These are phyloP conservation scores for Crambe crambe DNA, from an alignment of 37 sponge, comb jelly and placozoan species.

Conservation along the genomic window DNA sequence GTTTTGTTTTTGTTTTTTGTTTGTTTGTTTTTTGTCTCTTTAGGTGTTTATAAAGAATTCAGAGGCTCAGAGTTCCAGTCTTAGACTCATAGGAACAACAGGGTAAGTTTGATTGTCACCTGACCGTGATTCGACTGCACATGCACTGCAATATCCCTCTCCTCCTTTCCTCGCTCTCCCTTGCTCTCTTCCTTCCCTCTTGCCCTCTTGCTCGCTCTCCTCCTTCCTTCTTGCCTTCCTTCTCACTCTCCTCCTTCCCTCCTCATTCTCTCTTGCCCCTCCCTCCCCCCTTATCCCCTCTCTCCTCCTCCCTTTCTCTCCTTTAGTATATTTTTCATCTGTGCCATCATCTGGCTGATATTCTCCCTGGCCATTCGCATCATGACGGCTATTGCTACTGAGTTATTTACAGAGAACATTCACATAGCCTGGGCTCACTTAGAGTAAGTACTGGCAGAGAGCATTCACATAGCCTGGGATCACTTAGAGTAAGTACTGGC, in stretches of 20 bases:
- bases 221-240: not conserved
- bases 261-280: not conserved
- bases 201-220: not conserved
- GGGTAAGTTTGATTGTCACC: conserved; percentile 22
- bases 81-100: not conserved
- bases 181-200: not conserved
- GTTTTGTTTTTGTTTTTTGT: too few relatives aligned
- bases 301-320: not conserved
- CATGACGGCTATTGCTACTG: conserved; percentile 18
- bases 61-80: conserved; percentile 10
- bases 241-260: not conserved
- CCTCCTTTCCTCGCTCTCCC: not conserved
- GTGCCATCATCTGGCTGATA: conserved; percentile 36
- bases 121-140: too few relatives aligned
- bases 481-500: not conserved
- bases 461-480: conserved; percentile 9
- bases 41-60: conserved; percentile 36
- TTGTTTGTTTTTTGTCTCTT: not conserved
- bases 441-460: not conserved
- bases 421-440: conserved; percentile 7
- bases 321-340: conserved; percentile 23
- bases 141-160: too few relatives aligned
- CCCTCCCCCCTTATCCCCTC: not conserved
- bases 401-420: not conserved
- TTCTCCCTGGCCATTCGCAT: conserved; percentile 42